Evolutionary conservation across 2,888 invertebrate genomes (phyloP), one percentile per base, ranked within the genome.

Genomic region (Hypsopygia costalis): DNA sequence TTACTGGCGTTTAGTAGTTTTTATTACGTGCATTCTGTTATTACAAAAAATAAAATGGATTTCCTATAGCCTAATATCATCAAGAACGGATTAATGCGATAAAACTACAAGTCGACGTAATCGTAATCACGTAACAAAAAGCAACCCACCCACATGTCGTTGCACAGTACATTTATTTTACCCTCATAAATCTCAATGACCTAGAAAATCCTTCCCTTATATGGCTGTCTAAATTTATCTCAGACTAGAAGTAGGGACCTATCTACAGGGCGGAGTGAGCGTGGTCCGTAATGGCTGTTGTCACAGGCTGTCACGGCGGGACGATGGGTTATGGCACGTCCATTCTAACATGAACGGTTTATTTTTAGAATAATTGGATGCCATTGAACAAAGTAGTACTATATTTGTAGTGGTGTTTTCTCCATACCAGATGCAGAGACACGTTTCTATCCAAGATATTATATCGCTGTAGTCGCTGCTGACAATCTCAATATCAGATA

Each of bases 221-320:
- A 72, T 72, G 65, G 69, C 70, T 61, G 67, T 66, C 68, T 77
- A 74, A 61, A 65, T 74, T 64, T 72, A 66, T 54, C 54, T 51
- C 34, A 44, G 44, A 49, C 43, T 46, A 45, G 47, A 43, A 10
- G 27, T 44, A 39, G 59, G 58, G 51, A 58, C 56, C 40, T 2
- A 4, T 3, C 16, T 4, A 16, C 16, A 47, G 46, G 44, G 50
- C 53, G 40, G 41, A 53, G 49, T 49, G 16, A 16, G 16, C 4
- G 16, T 3, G 4, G 16, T 16, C n/a, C n/a, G 45, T 52, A 49
- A 51, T 35, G 37, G 47, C 46, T 6, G 12, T 31, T 8, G 10
- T 11, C 25, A 6, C 11, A 9, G 11, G 25, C 22, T 34, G 22
- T 6, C 34, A 25, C 5, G 11, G 10, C 4, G 22, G 12, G 11